Percentiles rank a stretch among this genome's conserved stretches.
These are phyloP conservation scores for Chymomyza costata DNA, from an alignment of 1,140 invertebrate species.

Conservation along the genomic window DNA sequence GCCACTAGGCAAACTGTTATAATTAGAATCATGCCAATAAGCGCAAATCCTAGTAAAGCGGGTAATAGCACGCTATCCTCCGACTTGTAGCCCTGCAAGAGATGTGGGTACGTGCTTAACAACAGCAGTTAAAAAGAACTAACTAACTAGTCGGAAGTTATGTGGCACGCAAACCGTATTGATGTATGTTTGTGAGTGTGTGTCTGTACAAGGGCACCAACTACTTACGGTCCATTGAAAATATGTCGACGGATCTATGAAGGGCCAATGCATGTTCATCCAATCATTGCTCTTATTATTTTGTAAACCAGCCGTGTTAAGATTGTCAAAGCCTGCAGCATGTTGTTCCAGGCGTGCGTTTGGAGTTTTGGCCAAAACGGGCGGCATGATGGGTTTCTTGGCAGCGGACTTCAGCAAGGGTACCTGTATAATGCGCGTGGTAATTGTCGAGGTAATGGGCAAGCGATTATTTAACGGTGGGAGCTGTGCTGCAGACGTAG, in stretches of 20 bases:
- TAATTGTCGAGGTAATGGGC: conserved; percentile 41
- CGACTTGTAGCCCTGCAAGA: conserved; percentile 63
- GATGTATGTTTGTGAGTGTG: neutral
- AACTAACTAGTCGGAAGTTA: neutral
- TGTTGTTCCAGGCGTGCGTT: conserved; percentile 11
- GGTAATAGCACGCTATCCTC: conserved; percentile 73
- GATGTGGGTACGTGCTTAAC: too few species aligned
- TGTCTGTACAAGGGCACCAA: conserved; percentile 2
- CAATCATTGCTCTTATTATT: conserved; percentile 54
- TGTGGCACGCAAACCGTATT: conserved; percentile 1
- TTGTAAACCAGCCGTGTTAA: conserved; percentile 5
- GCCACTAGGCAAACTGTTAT: conserved; percentile 70
- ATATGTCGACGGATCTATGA: conserved; percentile 80
- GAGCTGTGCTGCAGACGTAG: conserved; percentile 9
- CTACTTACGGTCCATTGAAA: conserved; percentile 80
- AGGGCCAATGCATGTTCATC: conserved; percentile 77
- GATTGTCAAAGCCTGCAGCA: neutral
- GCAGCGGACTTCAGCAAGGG: conserved; percentile 62
- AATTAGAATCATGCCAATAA: conserved; percentile 73
- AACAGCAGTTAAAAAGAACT: too few species aligned
- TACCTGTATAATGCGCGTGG: conserved; percentile 69
- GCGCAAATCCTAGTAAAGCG: conserved; percentile 65
- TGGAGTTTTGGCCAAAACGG: conserved; percentile 63
- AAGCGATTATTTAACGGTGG: conserved; percentile 23
- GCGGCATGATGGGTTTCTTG: conserved; percentile 72